Base-by-base conservation (phyloP, 2,888 invertebrate genomes). In the Elmis aenea region DNA sequence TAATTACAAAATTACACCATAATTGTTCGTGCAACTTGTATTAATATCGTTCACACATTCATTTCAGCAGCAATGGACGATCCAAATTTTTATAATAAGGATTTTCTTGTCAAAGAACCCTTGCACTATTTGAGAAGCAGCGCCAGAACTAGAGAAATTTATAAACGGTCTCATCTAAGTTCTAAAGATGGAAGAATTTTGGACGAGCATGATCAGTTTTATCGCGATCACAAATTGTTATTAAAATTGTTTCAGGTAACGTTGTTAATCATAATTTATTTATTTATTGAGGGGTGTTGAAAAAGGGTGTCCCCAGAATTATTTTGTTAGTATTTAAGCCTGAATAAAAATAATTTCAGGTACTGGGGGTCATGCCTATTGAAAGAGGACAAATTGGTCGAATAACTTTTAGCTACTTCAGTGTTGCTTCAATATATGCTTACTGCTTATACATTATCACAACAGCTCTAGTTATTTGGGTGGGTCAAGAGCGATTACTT, bases 341-440 rank as follows among this genome's bases (percentile, higher is more conserved):
- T 12, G 10, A 23, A 13, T 15, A 20, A 32, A 8, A 8, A 6
- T 8, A 18, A 18, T 18, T 18, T 18, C 64, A 79, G 56, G 75
- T 72, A 1, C 64, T 82, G 22, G 81, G 77, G 1, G 81, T 81
- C 1, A 81, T 82, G 80, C 82, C 81, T 1, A 75, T 69, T 4
- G 58, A 66, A 46, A 48, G 69, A 26, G 61, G 59, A 3, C 42
- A 58, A 51, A 60, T 61, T 26, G 68, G 69, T 8, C 71, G 68
- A 36, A 76, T 81, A 29, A 79, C 79, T 1, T 82, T 81, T 54
- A 74, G 75, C 41, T 81, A 81, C 80, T 68, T 58, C 27, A 81
- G 81, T 1, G 58, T 63, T 6, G 77, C 81, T 2, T 77, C 77
- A n/a, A 67, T 75, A 9, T 81, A 82, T 57, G 81, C 82, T 1